phyloP scores from a whole-genome alignment of 2,888 invertebrate species.

The Drosophila phalerata region DNA sequence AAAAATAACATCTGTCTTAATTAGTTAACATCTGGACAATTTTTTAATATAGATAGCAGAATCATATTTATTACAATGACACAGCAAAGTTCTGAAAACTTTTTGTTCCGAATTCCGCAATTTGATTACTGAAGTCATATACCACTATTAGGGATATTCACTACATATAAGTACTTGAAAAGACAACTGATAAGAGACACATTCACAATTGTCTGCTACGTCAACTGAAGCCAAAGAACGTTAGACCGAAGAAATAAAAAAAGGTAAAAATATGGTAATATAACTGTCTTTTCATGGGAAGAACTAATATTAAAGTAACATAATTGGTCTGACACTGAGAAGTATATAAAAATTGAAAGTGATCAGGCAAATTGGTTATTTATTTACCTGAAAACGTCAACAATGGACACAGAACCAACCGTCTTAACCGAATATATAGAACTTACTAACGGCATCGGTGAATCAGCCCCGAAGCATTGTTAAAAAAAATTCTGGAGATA shows the following conservation, averaged over 20 bases:
- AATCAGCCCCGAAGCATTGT: slow-evolving; percentile 24
- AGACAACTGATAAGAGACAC: slow-evolving; percentile 6
- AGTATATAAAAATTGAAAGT: neutral
- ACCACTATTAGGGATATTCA: neutral
- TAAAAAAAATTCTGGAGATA: slow-evolving; percentile 22
- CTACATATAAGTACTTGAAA: neutral
- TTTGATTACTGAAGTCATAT: slow-evolving; percentile 1
- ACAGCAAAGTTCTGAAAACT: neutral
- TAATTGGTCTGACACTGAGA: neutral
- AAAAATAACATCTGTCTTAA: neutral
- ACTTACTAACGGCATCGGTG: slow-evolving; percentile 30
- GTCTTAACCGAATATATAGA: slow-evolving; percentile 9
- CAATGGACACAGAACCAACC: slow-evolving; percentile 19
- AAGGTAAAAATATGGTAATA: neutral
- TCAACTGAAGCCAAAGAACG: neutral
- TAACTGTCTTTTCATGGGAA: neutral
- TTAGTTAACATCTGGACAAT: neutral
- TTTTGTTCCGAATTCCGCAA: neutral
- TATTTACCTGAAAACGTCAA: slow-evolving; percentile 1
- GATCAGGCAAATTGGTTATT: slow-evolving; percentile 1
- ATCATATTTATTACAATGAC: neutral
- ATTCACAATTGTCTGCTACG: neutral
- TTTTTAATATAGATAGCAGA: neutral
- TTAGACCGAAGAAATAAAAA: neutral
- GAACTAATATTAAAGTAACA: neutral